Percentiles rank a stretch among this genome's conserved stretches.
These are phyloP conservation scores for Rhagologus leucostigma DNA, from an alignment of 2,113 vertebrate species.

Conservation along the genomic window DNA sequence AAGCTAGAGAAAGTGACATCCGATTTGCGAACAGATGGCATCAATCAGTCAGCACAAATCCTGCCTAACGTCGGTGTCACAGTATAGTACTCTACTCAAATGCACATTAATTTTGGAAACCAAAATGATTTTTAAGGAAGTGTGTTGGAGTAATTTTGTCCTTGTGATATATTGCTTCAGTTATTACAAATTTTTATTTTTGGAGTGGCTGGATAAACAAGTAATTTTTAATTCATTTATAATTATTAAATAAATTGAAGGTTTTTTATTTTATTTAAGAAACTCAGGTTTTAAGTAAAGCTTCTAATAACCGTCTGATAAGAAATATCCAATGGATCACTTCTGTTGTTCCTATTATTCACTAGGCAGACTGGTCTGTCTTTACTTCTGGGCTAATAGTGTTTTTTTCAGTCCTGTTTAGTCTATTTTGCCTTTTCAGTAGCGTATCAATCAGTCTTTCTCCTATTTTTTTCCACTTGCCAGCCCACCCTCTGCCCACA, in stretches of 20 bases:
- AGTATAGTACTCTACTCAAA: background rate
- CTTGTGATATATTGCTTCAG: background rate
- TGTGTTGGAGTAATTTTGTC: background rate
- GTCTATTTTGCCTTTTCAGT: conserved; percentile 18
- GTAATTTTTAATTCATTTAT: background rate
- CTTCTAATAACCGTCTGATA: background rate
- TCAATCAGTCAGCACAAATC: conserved; percentile 34
- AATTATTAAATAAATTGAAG: background rate
- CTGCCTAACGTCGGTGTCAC: background rate
- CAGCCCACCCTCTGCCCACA: conserved; percentile 26
- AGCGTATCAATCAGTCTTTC: background rate
- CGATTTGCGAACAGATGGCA: conserved; percentile 24
- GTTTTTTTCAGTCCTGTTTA: background rate
- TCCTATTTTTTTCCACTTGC: conserved; percentile 14
- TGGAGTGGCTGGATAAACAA: background rate
- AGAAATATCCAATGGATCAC: background rate
- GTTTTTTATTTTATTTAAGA: background rate
- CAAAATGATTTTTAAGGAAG: background rate
- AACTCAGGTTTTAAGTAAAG: background rate
- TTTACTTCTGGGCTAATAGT: background rate
- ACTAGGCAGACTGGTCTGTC: background rate
- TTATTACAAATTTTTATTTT: background rate
- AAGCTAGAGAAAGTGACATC: conserved; percentile 16
- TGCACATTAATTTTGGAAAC: background rate
- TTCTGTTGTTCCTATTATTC: background rate